Evolutionary conservation across 1,140 invertebrate species (phyloP), one percentile per base, ranked within the genome.

Genomic region (Hycleus phaleratus): DNA sequence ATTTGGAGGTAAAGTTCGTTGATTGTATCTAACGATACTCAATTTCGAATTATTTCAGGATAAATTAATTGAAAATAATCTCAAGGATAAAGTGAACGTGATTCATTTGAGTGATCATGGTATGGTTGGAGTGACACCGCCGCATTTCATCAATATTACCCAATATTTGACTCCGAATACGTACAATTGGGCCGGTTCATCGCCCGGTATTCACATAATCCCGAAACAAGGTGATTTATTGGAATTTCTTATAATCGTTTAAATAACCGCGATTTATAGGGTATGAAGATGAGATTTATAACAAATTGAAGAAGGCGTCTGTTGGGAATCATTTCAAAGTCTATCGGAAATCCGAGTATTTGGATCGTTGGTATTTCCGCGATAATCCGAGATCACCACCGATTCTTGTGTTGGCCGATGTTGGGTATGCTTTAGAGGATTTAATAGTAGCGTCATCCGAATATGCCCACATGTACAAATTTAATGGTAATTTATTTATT

Each of bases 21-120:
- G 26, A 32, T 56, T 38, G 26, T 9, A 10, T 26, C 7, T 47
- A n/a, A 39, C 5, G 46, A 45, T 45, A 32, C 4, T 32, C 7
- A 32, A 32, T 32, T 32, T 18, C 18, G 32, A 5, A 32, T 32
- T 32, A 32, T 32, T 32, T 18, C 18, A 32, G 32, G 32, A 32
- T 32, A 32, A 32, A 32, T 32, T 32, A 55, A 55, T 12, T 55
- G 18, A 32, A 55, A 47, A 40, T 6, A 45, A 55, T 1, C 38
- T 55, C 11, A n/a, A 5, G 4, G 74, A 83, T 65, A 69, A 68
- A 47, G 74, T 86, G 0, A 88, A 88, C 70, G 71, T 90, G 1
- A 78, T 90, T 56, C 75, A 90, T 45, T 71, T 87, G 2, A 86
- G 85, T 69, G 88, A 90, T 73, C 88, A 90, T 74, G 88, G 88